Evolutionary conservation across 2,797 vertebrate genomes (phyloP).

Genomic region (Loris lydekkerianus): DNA sequence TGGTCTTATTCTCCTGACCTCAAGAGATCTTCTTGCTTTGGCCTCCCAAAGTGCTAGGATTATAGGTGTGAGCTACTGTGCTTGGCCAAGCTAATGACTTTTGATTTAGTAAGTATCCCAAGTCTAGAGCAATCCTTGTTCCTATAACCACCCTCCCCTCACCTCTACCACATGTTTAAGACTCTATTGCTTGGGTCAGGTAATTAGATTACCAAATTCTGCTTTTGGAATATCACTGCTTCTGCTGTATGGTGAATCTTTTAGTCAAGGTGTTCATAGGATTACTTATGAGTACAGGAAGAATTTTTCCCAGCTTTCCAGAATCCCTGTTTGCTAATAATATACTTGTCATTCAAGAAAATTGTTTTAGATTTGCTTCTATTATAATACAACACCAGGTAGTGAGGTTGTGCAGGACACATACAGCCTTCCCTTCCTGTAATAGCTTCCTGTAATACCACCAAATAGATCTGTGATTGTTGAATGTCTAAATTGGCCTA

Average conservation of each 20-base stretch:
- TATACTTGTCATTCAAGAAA: background rate
- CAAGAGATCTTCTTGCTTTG: too few relatives aligned
- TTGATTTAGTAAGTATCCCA: background rate
- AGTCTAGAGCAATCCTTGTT: background rate
- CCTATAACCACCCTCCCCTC: background rate
- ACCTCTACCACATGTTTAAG: background rate
- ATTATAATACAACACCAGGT: background rate
- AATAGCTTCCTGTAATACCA: background rate
- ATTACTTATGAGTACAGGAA: background rate
- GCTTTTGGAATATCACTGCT: background rate
- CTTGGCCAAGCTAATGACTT: background rate
- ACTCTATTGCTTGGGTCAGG: background rate
- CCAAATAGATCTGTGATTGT: background rate
- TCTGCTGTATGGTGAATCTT: background rate
- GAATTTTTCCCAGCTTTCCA: background rate
- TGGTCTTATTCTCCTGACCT: too few relatives aligned
- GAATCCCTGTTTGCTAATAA: background rate
- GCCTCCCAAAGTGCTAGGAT: too few relatives aligned
- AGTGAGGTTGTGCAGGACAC: background rate
- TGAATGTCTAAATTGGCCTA: background rate
- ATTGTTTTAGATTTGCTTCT: conserved; percentile 40
- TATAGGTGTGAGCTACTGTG: background rate
- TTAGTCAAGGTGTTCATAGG: background rate
- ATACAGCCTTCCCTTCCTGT: background rate
- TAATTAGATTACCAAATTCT: background rate